Evolutionary conservation across 2,113 vertebrate genomes (phyloP).

Genomic region (Pelobates fuscus): DNA sequence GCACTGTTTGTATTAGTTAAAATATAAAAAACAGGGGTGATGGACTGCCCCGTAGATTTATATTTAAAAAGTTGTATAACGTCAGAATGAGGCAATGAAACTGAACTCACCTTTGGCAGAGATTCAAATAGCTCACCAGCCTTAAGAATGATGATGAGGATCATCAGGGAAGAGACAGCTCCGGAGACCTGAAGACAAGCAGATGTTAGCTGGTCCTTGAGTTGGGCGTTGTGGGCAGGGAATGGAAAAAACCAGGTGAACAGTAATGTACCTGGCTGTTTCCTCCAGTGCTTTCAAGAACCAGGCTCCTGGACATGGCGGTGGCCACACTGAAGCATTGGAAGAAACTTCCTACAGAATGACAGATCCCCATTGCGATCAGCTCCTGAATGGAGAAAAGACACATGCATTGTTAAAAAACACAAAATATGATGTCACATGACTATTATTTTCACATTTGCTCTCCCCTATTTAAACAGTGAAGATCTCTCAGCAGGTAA

Average conservation of each 20-base stretch:
- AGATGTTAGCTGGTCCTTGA: not conserved
- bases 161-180: conserved; percentile 80
- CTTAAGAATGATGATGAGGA: conserved; percentile 85
- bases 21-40: no score
- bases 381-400: conserved; percentile 77
- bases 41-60: no score
- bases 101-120: conserved; percentile 82
- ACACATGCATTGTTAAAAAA: no score
- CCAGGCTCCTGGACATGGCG: conserved; percentile 89
- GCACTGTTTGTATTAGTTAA: no score
- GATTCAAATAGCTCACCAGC: conserved; percentile 83
- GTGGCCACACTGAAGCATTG: conserved; percentile 88
- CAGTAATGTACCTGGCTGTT: conserved; percentile 78
- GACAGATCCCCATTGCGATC: conserved; percentile 83
- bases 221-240: not conserved
- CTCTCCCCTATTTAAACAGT: no score
- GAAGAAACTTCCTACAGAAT: conserved; percentile 86
- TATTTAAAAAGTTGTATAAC: no score
- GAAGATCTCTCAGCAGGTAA: no score
- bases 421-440: not conserved
- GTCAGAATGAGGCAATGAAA: no score
- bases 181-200: conserved; percentile 74
- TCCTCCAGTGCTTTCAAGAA: conserved; percentile 86
- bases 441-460: no score
- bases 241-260: no score